Evolutionary conservation across 2,888 invertebrate genomes (phyloP).

Genomic region (Hololepta plana): DNA sequence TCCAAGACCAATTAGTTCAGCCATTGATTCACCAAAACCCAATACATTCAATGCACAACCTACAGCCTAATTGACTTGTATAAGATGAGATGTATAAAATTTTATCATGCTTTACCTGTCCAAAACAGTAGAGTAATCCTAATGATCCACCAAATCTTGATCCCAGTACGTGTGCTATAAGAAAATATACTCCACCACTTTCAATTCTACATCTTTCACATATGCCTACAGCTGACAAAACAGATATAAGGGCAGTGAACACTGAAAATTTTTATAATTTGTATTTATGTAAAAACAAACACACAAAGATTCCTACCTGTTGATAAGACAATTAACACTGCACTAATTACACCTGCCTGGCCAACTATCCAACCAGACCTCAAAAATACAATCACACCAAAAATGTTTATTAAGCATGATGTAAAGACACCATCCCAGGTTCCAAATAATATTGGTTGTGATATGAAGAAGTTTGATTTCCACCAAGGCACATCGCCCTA

Average conservation of each 20-base stretch:
- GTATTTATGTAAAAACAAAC: constrained; percentile 1
- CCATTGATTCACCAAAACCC: constrained; percentile 94
- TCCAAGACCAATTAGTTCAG: constrained; percentile 56
- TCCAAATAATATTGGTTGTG: constrained; percentile 88
- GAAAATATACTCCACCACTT: constrained; percentile 94
- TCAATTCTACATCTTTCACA: constrained; percentile 89
- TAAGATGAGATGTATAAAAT: constrained; percentile 1
- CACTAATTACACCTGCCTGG: constrained; percentile 68
- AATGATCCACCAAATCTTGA: constrained; percentile 85
- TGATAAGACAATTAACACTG: constrained; percentile 60
- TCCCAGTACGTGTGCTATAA: constrained; percentile 85
- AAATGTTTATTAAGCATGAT: constrained; percentile 91
- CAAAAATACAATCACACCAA: constrained; percentile 93
- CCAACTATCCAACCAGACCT: constrained; percentile 96
- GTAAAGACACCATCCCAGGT: constrained; percentile 98
- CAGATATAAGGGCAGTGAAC: constrained; percentile 76
- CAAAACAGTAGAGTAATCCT: constrained; percentile 89
- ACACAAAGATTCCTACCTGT: constrained; percentile 36
- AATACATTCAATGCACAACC: constrained; percentile 91
- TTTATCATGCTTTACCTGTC: constrained; percentile 45
- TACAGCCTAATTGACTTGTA: constrained; percentile 50
- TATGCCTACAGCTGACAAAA: constrained; percentile 89
- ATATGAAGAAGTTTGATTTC: constrained; percentile 92
- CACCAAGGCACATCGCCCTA: constrained; percentile 81
- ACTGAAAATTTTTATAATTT: constrained; percentile 35